Conservation (phyloP, 2,113 vertebrate species). For the Sminthopsis crassicaudata region DNA sequence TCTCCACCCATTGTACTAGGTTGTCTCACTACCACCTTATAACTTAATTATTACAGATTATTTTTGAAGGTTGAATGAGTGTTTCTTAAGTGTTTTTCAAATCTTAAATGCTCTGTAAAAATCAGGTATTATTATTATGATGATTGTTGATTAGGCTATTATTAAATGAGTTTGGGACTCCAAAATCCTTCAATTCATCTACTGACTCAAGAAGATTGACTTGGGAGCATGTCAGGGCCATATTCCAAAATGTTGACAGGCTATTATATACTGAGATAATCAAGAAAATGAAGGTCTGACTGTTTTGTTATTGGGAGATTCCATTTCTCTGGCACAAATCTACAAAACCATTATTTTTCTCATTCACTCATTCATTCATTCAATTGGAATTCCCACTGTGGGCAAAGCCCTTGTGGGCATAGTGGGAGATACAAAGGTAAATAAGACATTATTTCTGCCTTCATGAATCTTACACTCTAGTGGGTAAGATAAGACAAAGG, state of each 20-base stretch:
- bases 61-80: not conserved
- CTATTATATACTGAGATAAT: not conserved
- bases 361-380: not conserved
- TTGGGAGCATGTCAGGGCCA: not conserved
- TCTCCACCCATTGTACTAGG: not conserved
- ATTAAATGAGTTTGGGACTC: not conserved
- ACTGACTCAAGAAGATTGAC: not conserved
- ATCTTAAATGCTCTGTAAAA: not conserved
- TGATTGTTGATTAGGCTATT: not conserved
- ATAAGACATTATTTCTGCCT: not conserved
- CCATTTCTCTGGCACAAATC: not conserved
- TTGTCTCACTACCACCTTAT: not conserved
- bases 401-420: not conserved
- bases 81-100: not conserved
- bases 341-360: not conserved
- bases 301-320: not conserved
- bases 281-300: not conserved
- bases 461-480: not conserved
- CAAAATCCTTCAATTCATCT: not conserved
- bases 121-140: not conserved
- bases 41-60: not conserved
- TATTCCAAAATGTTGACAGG: not conserved
- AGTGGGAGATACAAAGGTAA: not conserved
- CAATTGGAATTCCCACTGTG: not conserved
- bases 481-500: not conserved